A percentile compares a stretch with the other conserved stretches of the same genome.
Evolutionary conservation across 2,113 vertebrate species (phyloP).

Genomic region (Pandion haliaetus): DNA sequence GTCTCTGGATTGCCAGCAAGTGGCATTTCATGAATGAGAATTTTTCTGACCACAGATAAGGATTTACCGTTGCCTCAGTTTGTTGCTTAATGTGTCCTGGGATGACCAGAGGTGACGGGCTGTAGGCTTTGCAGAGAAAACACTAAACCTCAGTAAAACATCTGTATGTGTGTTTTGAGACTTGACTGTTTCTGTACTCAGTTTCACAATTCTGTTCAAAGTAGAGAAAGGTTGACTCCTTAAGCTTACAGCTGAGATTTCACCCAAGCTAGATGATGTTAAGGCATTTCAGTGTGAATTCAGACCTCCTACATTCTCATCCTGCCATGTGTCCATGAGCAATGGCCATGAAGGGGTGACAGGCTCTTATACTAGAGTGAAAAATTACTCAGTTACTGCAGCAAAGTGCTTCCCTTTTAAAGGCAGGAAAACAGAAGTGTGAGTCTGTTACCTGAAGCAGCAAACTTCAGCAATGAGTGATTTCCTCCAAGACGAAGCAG

Average conservation of each 20-base stretch:
- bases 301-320: neutral
- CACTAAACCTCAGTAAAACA: neutral
- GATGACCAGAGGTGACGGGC: neutral
- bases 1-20: neutral
- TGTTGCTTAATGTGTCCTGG: neutral
- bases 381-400: neutral
- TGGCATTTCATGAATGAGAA: neutral
- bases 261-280: neutral
- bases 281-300: neutral
- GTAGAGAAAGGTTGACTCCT: neutral
- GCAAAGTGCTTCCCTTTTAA: neutral
- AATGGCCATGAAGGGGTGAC: neutral
- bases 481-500: neutral
- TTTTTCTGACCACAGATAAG: neutral
- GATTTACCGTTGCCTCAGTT: neutral
- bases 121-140: neutral
- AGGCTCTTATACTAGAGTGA: neutral
- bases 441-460: neutral
- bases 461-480: accelerated
- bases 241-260: neutral
- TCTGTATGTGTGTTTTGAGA: neutral
- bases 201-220: neutral
- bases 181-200: neutral
- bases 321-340: neutral
- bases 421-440: neutral